Percentiles rank a stretch among this genome's conserved stretches.
phyloP scores from a whole-genome alignment of 2,113 vertebrate genomes.

The Paracanthobrama guichenoti region DNA sequence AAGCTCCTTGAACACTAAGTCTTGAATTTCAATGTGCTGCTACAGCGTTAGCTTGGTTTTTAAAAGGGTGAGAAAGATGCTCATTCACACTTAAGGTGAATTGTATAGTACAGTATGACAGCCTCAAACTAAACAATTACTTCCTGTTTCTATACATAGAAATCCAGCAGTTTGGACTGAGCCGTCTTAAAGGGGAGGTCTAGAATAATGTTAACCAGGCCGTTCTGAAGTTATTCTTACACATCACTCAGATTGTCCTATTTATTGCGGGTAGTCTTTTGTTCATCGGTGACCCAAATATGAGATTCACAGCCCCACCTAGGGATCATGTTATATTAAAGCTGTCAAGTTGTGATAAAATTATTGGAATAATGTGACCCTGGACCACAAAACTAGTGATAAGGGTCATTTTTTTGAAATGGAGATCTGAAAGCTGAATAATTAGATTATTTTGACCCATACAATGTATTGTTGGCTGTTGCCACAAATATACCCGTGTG shows the following conservation, averaged over 20 bases:
- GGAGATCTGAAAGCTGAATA: too few species aligned
- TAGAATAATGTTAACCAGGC: background rate
- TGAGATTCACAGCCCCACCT: background rate
- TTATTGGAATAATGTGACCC: background rate
- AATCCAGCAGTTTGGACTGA: constrained; percentile 53
- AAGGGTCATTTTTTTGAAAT: too few species aligned
- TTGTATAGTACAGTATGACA: constrained; percentile 53
- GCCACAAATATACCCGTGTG: too few species aligned
- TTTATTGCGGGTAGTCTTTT: background rate
- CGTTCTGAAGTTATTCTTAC: background rate
- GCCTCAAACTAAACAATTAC: constrained; percentile 57
- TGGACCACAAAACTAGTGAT: too few species aligned
- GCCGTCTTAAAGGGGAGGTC: constrained; percentile 71
- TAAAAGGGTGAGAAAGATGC: background rate
- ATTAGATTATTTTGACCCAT: too few species aligned
- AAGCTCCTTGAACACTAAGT: background rate
- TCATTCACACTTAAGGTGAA: background rate
- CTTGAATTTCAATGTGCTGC: constrained; percentile 17
- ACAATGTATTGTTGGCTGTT: too few species aligned
- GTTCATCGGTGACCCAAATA: constrained; percentile 24
- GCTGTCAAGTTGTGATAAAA: background rate
- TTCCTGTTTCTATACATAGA: constrained; percentile 73
- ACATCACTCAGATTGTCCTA: constrained; percentile 25
- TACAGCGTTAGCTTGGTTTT: background rate
- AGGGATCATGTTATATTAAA: constrained; percentile 16